Percentiles rank a stretch among this genome's conserved stretches.
These are phyloP conservation scores for Cygnus olor DNA, from an alignment of 2,797 vertebrate genomes.

Conservation along the genomic window DNA sequence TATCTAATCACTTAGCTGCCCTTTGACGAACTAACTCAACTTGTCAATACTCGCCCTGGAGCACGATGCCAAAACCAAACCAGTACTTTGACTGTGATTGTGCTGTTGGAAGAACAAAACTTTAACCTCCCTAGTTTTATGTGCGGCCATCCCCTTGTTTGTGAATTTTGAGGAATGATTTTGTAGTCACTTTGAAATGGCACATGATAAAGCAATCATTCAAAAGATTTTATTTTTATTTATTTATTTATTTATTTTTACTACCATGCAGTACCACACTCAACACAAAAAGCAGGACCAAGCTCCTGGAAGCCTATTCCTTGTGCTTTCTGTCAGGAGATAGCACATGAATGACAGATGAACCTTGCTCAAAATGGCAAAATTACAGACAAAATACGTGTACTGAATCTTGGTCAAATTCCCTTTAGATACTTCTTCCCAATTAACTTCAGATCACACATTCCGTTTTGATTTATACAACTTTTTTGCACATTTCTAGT, in stretches of 20 bases:
- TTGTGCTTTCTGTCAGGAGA: background rate
- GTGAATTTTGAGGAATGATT: background rate
- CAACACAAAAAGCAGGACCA: background rate
- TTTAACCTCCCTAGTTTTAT: background rate
- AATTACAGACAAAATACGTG: background rate
- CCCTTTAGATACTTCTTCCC: background rate
- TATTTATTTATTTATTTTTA: background rate
- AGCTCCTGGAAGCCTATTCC: background rate
- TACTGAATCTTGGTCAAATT: background rate
- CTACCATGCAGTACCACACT: background rate
- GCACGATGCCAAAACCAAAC: background rate
- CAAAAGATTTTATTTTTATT: background rate
- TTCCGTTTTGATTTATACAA: background rate
- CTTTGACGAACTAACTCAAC: background rate
- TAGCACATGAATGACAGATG: rapidly evolving
- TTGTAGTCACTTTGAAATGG: background rate
- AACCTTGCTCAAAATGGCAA: background rate
- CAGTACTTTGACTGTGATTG: background rate
- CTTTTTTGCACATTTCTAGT: background rate
- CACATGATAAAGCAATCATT: background rate
- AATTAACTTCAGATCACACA: background rate
- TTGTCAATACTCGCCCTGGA: background rate
- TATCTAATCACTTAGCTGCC: background rate
- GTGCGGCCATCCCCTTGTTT: no score
- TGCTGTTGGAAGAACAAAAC: background rate